Evolutionary conservation across 2,888 invertebrate genomes (phyloP).

Genomic region (Athalia rosae): DNA sequence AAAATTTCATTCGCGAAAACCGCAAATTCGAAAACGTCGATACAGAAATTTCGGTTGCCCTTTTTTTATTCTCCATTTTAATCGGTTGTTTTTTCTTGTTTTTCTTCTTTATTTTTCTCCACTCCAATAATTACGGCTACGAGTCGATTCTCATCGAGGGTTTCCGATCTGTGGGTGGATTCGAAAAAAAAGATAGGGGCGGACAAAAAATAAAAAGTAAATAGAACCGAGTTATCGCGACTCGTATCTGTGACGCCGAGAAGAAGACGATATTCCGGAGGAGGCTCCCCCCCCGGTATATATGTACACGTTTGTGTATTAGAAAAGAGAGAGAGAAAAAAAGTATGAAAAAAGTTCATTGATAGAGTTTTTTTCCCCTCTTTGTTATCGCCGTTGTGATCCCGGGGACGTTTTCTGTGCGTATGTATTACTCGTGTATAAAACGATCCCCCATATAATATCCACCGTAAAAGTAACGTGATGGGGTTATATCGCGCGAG

Average conservation of each 20-base stretch:
- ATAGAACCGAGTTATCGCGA: conserved; percentile 1
- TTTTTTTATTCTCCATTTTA: no score
- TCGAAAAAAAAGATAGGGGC: no score
- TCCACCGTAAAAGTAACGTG: conserved; percentile 28
- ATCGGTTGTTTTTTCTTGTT: no score
- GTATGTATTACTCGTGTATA: background rate
- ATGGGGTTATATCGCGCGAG: conserved; percentile 10
- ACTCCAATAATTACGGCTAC: no score
- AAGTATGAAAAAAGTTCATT: background rate
- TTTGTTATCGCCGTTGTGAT: conserved; percentile 37
- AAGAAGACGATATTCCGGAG: background rate
- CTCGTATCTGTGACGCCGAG: background rate
- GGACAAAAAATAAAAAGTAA: no score
- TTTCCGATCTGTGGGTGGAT: no score
- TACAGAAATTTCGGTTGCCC: no score
- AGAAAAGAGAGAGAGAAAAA: background rate
- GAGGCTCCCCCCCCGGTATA: conserved; percentile 19
- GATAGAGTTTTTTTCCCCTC: conserved; percentile 20
- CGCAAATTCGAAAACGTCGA: no score
- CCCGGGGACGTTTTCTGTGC: conserved; percentile 6
- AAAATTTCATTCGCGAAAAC: no score
- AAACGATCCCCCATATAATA: conserved; percentile 1
- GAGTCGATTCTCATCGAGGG: no score
- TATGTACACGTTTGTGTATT: background rate
- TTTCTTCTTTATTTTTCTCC: background rate